phyloP scores from a whole-genome alignment of 1,140 invertebrate species.

The Ips typographus region DNA sequence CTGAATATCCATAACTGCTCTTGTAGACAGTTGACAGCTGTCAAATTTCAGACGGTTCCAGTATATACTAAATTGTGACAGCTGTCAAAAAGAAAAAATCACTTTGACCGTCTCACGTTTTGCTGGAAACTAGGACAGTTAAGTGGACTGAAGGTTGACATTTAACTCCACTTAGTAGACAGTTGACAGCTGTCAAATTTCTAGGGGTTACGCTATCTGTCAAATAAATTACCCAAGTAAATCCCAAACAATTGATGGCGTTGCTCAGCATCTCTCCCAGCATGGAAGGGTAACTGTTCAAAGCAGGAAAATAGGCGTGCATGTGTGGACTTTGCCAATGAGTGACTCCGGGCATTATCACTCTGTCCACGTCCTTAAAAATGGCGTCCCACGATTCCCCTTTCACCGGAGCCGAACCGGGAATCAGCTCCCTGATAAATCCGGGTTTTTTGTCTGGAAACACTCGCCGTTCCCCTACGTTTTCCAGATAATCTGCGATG shows the following conservation, averaged over 20 bases:
- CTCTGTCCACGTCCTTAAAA: conserved; percentile 83
- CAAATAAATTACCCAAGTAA: conserved; percentile 81
- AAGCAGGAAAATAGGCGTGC: conserved; percentile 97
- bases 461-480: conserved; percentile 77
- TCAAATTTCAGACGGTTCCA: too few species aligned
- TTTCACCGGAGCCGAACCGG: conserved; percentile 76
- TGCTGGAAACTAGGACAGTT: too few species aligned
- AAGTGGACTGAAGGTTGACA: too few species aligned
- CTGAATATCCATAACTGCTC: too few species aligned
- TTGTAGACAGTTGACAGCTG: too few species aligned
- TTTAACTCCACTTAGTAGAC: too few species aligned
- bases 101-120: too few species aligned
- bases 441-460: conserved; percentile 82
- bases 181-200: too few species aligned
- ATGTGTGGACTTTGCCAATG: conserved; percentile 97
- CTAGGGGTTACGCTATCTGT: too few species aligned
- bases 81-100: too few species aligned
- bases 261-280: conserved; percentile 96
- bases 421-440: conserved; percentile 79
- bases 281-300: conserved; percentile 93
- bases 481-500: conserved; percentile 90
- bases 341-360: conserved; percentile 93
- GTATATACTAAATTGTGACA: too few species aligned
- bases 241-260: conserved; percentile 87
- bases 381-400: conserved; percentile 87